Percentiles rank a stretch among this genome's conserved stretches.
Conservation (phyloP, 2,888 invertebrate genomes). For the Alloplasta piceator region DNA sequence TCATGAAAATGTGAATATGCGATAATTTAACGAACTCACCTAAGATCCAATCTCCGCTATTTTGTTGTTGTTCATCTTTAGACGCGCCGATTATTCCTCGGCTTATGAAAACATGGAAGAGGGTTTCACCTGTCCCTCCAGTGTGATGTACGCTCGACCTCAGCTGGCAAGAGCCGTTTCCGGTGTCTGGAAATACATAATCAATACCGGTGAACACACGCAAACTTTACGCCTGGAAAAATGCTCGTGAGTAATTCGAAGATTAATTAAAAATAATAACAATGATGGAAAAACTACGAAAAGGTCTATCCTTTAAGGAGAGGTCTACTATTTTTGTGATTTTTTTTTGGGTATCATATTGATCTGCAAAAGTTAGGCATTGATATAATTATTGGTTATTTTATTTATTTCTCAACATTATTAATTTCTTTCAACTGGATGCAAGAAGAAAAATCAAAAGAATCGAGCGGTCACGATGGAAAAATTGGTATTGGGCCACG, state of each 20-base stretch:
- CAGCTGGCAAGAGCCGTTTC: conserved; percentile 92
- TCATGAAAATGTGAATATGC: conserved; percentile 29
- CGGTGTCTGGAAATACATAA: conserved; percentile 94
- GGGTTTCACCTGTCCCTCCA: conserved; percentile 91
- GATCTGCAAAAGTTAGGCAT: too few relatives aligned
- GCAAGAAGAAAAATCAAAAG: too few relatives aligned
- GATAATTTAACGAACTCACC: conserved; percentile 5
- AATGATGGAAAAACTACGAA: too few relatives aligned
- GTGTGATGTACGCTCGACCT: conserved; percentile 91
- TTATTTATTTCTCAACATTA: not conserved
- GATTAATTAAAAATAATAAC: not conserved
- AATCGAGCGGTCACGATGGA: too few relatives aligned
- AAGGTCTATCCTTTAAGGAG: too few relatives aligned
- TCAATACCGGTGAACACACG: conserved; percentile 93
- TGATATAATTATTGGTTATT: too few relatives aligned
- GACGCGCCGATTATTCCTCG: conserved; percentile 86
- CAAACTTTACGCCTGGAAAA: conserved; percentile 93
- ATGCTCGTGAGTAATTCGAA: conserved; percentile 87
- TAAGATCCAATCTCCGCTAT: conserved; percentile 10
- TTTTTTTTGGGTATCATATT: too few relatives aligned
- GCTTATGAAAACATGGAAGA: conserved; percentile 85
- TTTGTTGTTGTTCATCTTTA: conserved; percentile 74
- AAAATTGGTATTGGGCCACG: too few relatives aligned
- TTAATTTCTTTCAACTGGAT: too few relatives aligned
- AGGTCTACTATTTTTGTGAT: too few relatives aligned